Conservation (phyloP, 2,797 vertebrate genomes). For the Sebastolobus alascanus region DNA sequence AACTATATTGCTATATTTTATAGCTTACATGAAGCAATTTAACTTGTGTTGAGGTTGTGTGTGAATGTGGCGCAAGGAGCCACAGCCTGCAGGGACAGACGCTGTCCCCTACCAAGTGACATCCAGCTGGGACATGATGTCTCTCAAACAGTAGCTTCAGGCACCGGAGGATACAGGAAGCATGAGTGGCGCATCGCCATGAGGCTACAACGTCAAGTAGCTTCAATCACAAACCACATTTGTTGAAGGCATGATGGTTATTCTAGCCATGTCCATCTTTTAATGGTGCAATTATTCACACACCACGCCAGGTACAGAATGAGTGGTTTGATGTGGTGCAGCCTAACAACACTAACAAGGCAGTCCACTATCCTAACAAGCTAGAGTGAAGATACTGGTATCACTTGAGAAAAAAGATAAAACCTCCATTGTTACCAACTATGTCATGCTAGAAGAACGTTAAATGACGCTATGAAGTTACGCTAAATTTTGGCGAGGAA, state of each 20-base stretch:
- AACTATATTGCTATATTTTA: neutral
- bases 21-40: neutral
- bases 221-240: slow-evolving; percentile 19
- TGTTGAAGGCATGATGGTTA: neutral
- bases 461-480: too few species aligned
- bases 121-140: slow-evolving; percentile 34
- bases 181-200: neutral
- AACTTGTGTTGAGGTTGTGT: neutral
- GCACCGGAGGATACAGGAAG: neutral
- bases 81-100: slow-evolving; percentile 18
- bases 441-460: too few species aligned
- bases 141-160: neutral
- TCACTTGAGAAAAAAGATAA: too few species aligned
- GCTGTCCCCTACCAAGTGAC: slow-evolving; percentile 17
- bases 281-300: neutral
- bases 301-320: neutral
- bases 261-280: neutral
- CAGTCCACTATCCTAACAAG: neutral
- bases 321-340: neutral
- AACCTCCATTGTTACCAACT: too few species aligned
- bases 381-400: too few species aligned
- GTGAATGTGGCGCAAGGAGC: neutral
- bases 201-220: slow-evolving; percentile 13
- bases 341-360: neutral
- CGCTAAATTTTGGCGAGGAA: too few species aligned